These are phyloP conservation scores for Promerops cafer DNA, from an alignment of 2,113 vertebrate genomes.

Conservation along the genomic window DNA sequence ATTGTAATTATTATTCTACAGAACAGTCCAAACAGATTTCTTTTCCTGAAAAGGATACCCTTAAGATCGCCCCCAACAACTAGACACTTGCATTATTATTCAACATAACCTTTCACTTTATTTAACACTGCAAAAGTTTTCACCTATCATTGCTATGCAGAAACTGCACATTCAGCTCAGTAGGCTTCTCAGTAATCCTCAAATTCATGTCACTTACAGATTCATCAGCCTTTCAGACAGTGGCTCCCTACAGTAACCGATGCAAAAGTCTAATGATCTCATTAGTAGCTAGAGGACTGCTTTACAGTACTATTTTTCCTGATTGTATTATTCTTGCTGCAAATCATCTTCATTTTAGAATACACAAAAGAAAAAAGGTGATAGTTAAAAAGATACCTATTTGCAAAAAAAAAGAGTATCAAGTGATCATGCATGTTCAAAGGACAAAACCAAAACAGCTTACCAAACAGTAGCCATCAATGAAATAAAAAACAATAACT, in stretches of 20 bases:
- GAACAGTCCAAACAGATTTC: neutral
- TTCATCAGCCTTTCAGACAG: slow-evolving; percentile 4
- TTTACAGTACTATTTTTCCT: neutral
- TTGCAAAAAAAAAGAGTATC: neutral
- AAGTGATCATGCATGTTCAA: neutral
- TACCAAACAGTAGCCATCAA: neutral
- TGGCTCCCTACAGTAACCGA: neutral
- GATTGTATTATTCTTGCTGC: neutral
- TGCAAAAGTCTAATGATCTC: neutral
- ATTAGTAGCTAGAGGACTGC: neutral
- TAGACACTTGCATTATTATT: neutral
- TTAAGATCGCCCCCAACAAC: neutral
- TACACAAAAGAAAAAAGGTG: neutral
- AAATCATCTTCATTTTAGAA: neutral
- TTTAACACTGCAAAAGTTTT: neutral
- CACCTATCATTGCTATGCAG: neutral
- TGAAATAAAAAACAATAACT: neutral
- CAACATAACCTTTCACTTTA: neutral
- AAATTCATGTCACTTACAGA: neutral
- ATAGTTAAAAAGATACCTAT: neutral
- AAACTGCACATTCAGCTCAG: neutral
- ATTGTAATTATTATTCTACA: neutral
- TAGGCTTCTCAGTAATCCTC: neutral
- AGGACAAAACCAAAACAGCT: neutral
- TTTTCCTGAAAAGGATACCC: neutral